phyloP scores from a whole-genome alignment of 2,888 invertebrate genomes.

The Tanaodytes sp. region DNA sequence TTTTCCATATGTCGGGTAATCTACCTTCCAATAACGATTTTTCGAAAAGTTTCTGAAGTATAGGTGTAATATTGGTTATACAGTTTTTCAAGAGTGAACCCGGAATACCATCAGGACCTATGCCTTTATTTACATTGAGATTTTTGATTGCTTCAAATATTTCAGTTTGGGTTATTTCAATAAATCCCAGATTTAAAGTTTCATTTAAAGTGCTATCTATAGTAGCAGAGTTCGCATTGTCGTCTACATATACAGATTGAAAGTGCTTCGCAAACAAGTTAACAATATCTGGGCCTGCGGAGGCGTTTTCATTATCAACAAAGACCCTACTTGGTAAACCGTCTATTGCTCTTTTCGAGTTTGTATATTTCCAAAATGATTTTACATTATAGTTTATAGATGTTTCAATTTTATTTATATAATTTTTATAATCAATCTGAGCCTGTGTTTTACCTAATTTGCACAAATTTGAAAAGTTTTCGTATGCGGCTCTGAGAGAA shows the following conservation, averaged over 20 bases:
- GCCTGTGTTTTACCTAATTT: not conserved
- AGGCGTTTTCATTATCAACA: not conserved
- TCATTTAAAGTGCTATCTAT: not conserved
- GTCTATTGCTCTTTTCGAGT: not conserved
- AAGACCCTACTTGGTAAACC: constrained; percentile 8
- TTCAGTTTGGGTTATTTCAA: not conserved
- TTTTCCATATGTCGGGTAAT: not conserved
- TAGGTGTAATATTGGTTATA: not conserved
- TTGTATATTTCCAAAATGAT: constrained; percentile 9
- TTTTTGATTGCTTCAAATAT: not conserved
- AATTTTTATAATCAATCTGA: not conserved
- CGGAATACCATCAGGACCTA: not conserved
- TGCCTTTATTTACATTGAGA: not conserved
- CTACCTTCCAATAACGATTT: not conserved
- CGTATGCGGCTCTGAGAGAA: not conserved
- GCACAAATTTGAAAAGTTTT: constrained; percentile 2
- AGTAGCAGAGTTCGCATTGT: not conserved
- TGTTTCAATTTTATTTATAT: not conserved
- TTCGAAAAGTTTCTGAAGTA: not conserved
- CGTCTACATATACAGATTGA: not conserved
- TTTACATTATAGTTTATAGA: not conserved
- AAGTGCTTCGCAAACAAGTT: not conserved
- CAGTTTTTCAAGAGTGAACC: not conserved
- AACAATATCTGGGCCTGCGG: not conserved
- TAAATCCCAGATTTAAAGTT: not conserved